Conservation (phyloP, 2,797 vertebrate genomes). For the Spea hammondii region DNA sequence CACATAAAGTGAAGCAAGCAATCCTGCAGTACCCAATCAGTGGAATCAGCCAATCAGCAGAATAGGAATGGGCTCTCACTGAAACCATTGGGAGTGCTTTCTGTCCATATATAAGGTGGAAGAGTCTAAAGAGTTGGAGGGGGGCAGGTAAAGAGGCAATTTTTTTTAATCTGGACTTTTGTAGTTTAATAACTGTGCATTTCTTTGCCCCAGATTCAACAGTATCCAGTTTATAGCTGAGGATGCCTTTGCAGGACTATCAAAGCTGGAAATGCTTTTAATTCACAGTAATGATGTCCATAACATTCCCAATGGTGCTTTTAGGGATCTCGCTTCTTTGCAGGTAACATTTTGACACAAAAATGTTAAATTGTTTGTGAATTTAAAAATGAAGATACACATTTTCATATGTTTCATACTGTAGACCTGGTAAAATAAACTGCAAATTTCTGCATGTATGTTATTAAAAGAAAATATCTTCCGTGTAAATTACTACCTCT, state of each 20-base stretch:
- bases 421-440: not conserved
- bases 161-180: constrained; percentile 8
- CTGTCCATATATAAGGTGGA: too few species aligned
- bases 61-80: too few species aligned
- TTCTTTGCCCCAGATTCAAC: constrained; percentile 77
- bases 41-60: too few species aligned
- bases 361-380: not conserved
- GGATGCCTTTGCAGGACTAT: constrained; percentile 77
- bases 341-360: constrained; percentile 72
- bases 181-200: not conserved
- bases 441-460: too few species aligned
- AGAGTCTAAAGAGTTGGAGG: too few species aligned
- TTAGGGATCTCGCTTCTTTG: constrained; percentile 79
- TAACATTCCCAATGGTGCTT: constrained; percentile 74
- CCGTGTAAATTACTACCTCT: too few species aligned
- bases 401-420: not conserved
- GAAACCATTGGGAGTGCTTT: too few species aligned
- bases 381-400: too few species aligned
- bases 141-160: too few species aligned
- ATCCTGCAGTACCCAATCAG: too few species aligned
- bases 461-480: too few species aligned
- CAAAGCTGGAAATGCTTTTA: constrained; percentile 85
- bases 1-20: too few species aligned
- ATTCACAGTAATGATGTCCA: constrained; percentile 90
- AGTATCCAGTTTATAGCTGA: constrained; percentile 77